Conservation (phyloP, 1,140 invertebrate genomes). For the Maniola jurtina region DNA sequence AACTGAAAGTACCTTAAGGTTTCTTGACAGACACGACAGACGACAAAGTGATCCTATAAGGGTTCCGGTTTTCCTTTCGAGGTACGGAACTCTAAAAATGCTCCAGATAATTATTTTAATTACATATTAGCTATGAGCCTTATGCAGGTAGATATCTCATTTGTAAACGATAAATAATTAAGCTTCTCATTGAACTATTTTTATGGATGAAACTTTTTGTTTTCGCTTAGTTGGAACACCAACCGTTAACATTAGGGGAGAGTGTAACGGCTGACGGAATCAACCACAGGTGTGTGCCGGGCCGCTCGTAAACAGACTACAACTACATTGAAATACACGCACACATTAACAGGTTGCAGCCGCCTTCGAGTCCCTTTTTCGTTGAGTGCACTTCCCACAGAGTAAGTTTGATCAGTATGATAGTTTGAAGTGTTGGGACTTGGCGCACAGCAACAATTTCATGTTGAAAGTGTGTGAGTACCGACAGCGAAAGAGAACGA, state of each 20-base stretch:
- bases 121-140: too few relatives aligned
- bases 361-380: conserved; percentile 43
- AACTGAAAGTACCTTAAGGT: too few relatives aligned
- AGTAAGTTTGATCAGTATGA: conserved; percentile 28
- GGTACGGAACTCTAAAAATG: too few relatives aligned
- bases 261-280: conserved; percentile 50
- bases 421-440: not conserved
- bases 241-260: conserved; percentile 44
- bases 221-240: conserved; percentile 35
- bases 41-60: too few relatives aligned
- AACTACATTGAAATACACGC: conserved; percentile 40
- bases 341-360: conserved; percentile 48
- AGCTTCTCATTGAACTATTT: conserved; percentile 1
- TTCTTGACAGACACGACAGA: too few relatives aligned
- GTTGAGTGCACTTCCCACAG: conserved; percentile 48
- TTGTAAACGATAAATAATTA: not conserved
- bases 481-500: too few relatives aligned
- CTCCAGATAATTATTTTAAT: too few relatives aligned
- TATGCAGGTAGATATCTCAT: not conserved
- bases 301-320: conserved; percentile 38
- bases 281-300: conserved; percentile 48
- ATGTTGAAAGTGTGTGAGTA: too few relatives aligned
- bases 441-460: too few relatives aligned
- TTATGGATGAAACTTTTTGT: conserved; percentile 33
- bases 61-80: too few relatives aligned